Base-by-base conservation (phyloP, 2,888 invertebrate genomes). In the Cataglyphis rosenhaueri region DNA sequence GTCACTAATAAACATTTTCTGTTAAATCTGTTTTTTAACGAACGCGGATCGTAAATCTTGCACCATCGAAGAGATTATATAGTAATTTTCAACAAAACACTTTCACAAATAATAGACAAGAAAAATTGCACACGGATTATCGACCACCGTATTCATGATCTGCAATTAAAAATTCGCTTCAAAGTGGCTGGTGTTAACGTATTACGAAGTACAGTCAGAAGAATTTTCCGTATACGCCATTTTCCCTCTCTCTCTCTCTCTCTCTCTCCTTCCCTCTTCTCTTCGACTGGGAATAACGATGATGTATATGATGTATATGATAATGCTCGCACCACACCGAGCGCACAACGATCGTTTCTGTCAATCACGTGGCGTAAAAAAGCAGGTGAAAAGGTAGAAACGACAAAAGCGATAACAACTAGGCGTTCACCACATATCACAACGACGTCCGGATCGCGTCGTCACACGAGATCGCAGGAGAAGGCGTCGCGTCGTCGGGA, bases 401-500 rank as follows among this genome's bases (percentile, higher is more conserved):
- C 41, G 18, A 10, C 9, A 5, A 48, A 3, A 48, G 6, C 48
- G 12, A 15, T 25, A 55, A 3, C n/a, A 35, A 29, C 32, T 18
- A 18, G 41, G 57, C 18, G 29, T 41, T 78, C 55, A 15, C 29
- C 29, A 10, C 44, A 10, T 35, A 55, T 38, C 38, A 57, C n/a
- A 25, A 21, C n/a, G 32, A 6, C 32, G 65, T 57, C 57, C 66
- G 41, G n/a, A 21, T 21, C 29, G 21, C 38, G 55, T 38, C 78
- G 21, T 25, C 68, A 52, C 78, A 15, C 32, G 32, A 29, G 15
- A 61, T 61, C 32, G 32, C 21, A 55, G 57, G 21, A 35, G 32
- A 44, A 44, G 35, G 66, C 65, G 82, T 68, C 35, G 29, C 66
- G 70, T 74, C 52, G 84, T 52, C 70, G 62, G 29, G 68, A 61